These are phyloP conservation scores for Apamea monoglypha DNA, from an alignment of 2,888 invertebrate genomes.

Conservation along the genomic window DNA sequence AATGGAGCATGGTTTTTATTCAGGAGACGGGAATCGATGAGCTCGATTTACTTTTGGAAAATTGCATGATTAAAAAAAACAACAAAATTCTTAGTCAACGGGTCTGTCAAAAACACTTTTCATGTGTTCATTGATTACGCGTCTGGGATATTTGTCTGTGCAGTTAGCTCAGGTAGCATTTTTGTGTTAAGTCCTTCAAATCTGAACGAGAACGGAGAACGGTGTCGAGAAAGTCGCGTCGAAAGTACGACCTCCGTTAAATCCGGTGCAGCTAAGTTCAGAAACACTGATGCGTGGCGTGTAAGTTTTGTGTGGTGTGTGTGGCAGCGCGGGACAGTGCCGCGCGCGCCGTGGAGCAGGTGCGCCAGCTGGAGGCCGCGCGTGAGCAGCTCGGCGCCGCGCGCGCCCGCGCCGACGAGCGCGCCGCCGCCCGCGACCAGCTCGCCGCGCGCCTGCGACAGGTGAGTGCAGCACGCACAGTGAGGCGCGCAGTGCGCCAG, in stretches of 20 bases:
- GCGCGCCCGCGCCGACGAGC: constrained; percentile 45
- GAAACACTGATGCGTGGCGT: not conserved
- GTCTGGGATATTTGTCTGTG: not conserved
- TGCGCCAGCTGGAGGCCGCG: constrained; percentile 68
- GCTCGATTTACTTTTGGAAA: too few species aligned
- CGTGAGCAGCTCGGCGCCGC: constrained; percentile 59
- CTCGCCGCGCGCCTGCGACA: not conserved
- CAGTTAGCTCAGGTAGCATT: not conserved
- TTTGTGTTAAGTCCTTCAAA: too few species aligned
- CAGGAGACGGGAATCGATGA: too few species aligned
- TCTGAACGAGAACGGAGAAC: not conserved
- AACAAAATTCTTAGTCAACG: too few species aligned
- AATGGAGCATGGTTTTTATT: too few species aligned
- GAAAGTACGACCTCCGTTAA: not conserved
- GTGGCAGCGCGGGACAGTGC: constrained; percentile 6
- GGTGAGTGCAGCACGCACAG: not conserved
- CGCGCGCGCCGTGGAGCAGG: constrained; percentile 59
- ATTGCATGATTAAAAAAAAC: too few species aligned
- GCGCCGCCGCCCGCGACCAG: not conserved
- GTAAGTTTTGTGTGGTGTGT: not conserved
- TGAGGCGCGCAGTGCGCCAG: too few species aligned
- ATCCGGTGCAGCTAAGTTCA: not conserved
- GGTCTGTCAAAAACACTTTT: too few species aligned
- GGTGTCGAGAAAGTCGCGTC: not conserved
- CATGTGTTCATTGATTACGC: constrained; percentile 21